Conservation (phyloP, 2,888 invertebrate genomes). For the Nematopogon swammerdamellus region DNA sequence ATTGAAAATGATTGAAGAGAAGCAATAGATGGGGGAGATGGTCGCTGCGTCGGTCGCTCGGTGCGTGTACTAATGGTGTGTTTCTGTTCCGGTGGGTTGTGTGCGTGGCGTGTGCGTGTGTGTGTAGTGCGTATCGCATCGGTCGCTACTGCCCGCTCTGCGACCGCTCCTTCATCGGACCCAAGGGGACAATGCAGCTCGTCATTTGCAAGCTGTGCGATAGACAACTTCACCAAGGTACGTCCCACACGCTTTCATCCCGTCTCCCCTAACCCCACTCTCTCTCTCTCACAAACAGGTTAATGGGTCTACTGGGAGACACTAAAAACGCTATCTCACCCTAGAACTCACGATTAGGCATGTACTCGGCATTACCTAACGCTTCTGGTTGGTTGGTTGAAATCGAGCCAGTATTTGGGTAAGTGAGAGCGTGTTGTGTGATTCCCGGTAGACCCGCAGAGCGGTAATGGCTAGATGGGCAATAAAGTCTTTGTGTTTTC, state of each 20-base stretch:
- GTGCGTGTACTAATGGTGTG: constrained; percentile 44
- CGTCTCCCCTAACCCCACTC: constrained; percentile 15
- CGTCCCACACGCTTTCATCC: constrained; percentile 22
- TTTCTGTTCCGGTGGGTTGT: constrained; percentile 53
- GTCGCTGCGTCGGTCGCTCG: too few relatives aligned
- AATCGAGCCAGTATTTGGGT: too few relatives aligned
- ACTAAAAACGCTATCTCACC: too few relatives aligned
- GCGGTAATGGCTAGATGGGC: too few relatives aligned
- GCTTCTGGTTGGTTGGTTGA: too few relatives aligned
- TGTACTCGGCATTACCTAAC: too few relatives aligned
- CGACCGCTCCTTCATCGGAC: constrained; percentile 66
- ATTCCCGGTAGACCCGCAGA: too few relatives aligned
- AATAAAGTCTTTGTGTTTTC: too few relatives aligned
- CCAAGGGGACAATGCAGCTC: constrained; percentile 65
- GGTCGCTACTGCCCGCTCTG: constrained; percentile 71
- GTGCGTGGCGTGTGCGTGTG: constrained; percentile 44
- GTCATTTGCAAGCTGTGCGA: constrained; percentile 58
- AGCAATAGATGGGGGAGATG: constrained; percentile 29
- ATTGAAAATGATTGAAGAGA: constrained; percentile 25
- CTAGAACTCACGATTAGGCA: too few relatives aligned
- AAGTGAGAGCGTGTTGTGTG: too few relatives aligned
- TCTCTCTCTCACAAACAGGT: too few relatives aligned
- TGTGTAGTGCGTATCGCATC: constrained; percentile 65
- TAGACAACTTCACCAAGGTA: constrained; percentile 58
- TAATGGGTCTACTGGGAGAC: too few relatives aligned